Evolutionary conservation across 2,888 invertebrate genomes (phyloP), one percentile per base, ranked within the genome.

Genomic region (Rotaria macrura): DNA sequence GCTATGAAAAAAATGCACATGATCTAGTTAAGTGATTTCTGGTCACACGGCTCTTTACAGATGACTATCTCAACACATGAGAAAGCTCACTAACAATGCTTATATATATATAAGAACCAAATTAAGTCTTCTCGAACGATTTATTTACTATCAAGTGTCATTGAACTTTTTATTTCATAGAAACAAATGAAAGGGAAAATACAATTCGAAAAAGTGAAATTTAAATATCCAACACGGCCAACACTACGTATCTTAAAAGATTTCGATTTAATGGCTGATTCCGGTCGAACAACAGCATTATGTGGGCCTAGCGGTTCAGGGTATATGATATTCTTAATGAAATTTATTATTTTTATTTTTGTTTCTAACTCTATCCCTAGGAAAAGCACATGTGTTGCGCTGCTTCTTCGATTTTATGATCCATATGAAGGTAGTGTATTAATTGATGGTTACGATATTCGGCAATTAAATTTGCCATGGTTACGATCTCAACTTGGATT

Each of bases 401-500:
- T 86, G 17, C 43, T 86, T 29, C 49, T 84, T 38, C 65, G 86
- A 74, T 86, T 86, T 85, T 86, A 86, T 85, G 85, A 86, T 86
- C 84, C 84, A 25, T n/a, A 54, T 34, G 6, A 55, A 25, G 86
- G 86, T 25, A 14, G 29, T 43, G 34, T 86, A 12, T 87, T 88
- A 74, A 87, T 91, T 20, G 92, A 91, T 87, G 89, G 89, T 65
- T 87, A 89, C 83, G 89, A 95, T 88, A 92, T 96, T 54, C 93
- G 93, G 87, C 92, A 93, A 65, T 90, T 95, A 88, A 93, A 94
- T 1, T 89, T 95, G 38, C 89, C 92, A 0, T 93, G 93, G 85
- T 90, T 95, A 17, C 92, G 97, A 86, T 92, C 93, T 74, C 94
- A 95, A 87, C 93, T 97, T 87, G 96, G 96, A 6, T 94, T 96